A percentile compares a stretch with the other conserved stretches of the same genome.
phyloP scores from a whole-genome alignment of 2,888 invertebrate species.

The Gastracanthus pulcherrimus region DNA sequence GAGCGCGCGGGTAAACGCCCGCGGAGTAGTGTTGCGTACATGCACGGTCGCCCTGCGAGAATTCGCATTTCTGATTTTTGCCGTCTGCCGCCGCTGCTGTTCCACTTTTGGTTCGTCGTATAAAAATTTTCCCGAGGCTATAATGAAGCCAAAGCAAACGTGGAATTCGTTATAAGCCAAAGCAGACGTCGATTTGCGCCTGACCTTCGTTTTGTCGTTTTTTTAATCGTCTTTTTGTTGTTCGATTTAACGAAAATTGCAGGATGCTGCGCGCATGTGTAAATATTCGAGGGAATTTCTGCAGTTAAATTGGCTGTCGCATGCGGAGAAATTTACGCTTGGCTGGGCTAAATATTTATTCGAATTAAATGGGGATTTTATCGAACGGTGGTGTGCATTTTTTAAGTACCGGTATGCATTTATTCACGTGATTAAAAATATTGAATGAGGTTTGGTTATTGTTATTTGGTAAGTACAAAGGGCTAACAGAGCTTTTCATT shows the following conservation, averaged over 20 bases:
- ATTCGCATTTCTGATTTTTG: slow-evolving; percentile 40
- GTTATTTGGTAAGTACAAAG: too few species aligned
- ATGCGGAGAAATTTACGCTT: background rate
- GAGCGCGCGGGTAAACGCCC: too few species aligned
- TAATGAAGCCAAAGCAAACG: too few species aligned
- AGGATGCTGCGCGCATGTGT: background rate
- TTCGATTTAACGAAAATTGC: background rate
- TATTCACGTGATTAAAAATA: background rate
- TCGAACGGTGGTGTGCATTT: background rate
- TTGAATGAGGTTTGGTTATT: too few species aligned
- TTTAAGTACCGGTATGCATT: background rate
- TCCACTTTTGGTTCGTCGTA: background rate
- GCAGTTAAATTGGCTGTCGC: background rate
- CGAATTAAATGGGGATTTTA: background rate
- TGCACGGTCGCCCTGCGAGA: background rate
- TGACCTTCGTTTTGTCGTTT: background rate
- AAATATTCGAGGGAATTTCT: background rate
- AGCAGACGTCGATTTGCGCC: background rate
- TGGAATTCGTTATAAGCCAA: background rate
- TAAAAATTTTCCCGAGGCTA: slow-evolving; percentile 20
- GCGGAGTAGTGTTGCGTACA: too few species aligned
- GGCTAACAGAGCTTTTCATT: too few species aligned
- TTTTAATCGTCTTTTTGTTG: background rate
- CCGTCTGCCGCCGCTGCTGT: background rate
- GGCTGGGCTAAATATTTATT: background rate